Percentiles rank a stretch among this genome's conserved stretches.
Conservation (phyloP, 2,113 vertebrate species). For the Rallus limicola region DNA sequence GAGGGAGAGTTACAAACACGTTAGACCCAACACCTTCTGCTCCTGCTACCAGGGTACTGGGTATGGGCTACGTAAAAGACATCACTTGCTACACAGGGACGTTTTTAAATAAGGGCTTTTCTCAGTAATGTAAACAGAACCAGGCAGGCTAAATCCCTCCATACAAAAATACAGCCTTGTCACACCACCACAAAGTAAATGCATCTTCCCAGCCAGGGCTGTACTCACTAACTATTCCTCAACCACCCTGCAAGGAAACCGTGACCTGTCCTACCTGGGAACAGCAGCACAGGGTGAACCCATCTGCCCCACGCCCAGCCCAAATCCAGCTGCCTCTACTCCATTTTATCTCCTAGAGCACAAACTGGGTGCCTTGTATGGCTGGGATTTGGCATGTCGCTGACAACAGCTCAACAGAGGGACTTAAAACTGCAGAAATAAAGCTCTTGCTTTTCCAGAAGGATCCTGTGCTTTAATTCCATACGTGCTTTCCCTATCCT, state of each 20-base stretch:
- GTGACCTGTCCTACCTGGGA: background rate
- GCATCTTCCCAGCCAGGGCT: background rate
- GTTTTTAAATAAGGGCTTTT: background rate
- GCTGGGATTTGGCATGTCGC: background rate
- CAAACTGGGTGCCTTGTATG: fast-evolving
- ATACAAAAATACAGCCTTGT: background rate
- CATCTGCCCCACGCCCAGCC: background rate
- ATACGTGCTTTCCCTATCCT: background rate
- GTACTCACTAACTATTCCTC: fast-evolving
- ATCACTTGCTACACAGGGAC: background rate
- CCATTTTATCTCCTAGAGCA: background rate
- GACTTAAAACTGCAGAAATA: background rate
- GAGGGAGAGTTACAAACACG: background rate
- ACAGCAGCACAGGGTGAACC: fast-evolving
- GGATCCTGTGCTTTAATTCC: background rate
- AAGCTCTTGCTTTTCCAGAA: background rate
- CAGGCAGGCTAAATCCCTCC: background rate
- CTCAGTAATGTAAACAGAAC: background rate
- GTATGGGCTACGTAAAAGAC: fast-evolving
- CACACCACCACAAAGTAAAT: background rate
- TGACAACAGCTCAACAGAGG: background rate
- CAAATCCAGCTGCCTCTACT: background rate
- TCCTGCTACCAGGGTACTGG: background rate
- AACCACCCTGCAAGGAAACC: background rate
- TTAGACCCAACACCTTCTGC: background rate